phyloP scores from a whole-genome alignment of 2,113 vertebrate genomes.

The Ramphastos sulfuratus region DNA sequence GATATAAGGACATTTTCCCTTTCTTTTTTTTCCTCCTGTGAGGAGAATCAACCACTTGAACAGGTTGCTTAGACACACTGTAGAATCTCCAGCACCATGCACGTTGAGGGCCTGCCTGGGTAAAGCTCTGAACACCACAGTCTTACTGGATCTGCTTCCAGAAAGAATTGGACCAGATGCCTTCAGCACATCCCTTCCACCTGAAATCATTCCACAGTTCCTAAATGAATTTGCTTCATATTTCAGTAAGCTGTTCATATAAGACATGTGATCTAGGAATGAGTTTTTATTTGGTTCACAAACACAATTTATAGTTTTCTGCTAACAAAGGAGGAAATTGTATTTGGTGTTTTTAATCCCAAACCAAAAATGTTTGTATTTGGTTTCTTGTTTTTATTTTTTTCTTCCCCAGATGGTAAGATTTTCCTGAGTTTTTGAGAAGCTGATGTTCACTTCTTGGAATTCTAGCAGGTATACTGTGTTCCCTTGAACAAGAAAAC shows the following conservation, averaged over 20 bases:
- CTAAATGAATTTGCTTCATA: neutral
- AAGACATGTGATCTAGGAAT: neutral
- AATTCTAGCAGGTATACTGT: neutral
- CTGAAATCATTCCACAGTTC: neutral
- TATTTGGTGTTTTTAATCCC: neutral
- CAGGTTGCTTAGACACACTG: neutral
- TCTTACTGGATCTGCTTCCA: neutral
- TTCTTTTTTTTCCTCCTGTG: neutral
- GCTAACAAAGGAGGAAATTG: neutral
- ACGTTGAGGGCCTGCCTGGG: neutral
- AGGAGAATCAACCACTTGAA: neutral
- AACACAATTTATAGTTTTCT: neutral
- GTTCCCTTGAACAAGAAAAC: neutral
- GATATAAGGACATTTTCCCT: neutral
- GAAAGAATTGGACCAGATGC: accelerated
- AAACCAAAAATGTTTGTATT: neutral
- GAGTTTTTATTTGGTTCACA: neutral
- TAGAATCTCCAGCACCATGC: neutral
- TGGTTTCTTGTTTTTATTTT: neutral
- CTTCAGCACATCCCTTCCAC: neutral
- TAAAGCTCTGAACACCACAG: neutral
- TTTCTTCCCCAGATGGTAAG: neutral
- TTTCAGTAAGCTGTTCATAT: neutral
- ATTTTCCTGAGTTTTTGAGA: neutral
- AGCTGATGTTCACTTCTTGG: neutral